Percentiles rank a stretch among this genome's conserved stretches.
Evolutionary conservation across 2,888 invertebrate genomes (phyloP).

Genomic region (Apoda limacodes): DNA sequence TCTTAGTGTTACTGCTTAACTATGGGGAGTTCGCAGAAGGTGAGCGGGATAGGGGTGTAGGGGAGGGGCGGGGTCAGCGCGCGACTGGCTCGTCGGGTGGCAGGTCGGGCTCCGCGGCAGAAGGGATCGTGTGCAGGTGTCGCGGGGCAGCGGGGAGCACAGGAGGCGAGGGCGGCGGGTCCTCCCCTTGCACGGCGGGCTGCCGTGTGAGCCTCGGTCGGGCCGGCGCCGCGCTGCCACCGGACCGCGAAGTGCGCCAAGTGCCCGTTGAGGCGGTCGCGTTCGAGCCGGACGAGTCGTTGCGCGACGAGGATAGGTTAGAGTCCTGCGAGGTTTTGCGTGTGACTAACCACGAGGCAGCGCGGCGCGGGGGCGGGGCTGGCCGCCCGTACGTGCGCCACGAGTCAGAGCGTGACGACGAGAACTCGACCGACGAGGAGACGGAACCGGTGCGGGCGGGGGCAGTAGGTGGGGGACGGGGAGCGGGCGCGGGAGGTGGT

Average conservation of each 20-base stretch:
- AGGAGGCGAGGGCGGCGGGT: conserved; percentile 70
- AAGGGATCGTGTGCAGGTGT: conserved; percentile 48
- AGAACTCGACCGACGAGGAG: conserved; percentile 91
- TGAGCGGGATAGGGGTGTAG: conserved; percentile 13
- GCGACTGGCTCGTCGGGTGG: conserved; percentile 35
- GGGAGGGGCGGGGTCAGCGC: conserved; percentile 24
- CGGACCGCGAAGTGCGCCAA: conserved; percentile 89
- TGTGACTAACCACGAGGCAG: conserved; percentile 91
- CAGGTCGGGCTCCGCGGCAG: conserved; percentile 48
- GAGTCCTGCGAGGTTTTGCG: conserved; percentile 94
- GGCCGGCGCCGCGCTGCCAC: conserved; percentile 79
- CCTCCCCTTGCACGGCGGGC: conserved; percentile 83
- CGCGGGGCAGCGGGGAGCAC: conserved; percentile 34
- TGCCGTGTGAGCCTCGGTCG: conserved; percentile 73
- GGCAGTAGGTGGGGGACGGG: conserved; percentile 39
- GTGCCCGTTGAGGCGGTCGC: conserved; percentile 92
- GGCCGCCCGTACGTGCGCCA: conserved; percentile 85
- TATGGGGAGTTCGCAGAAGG: conserved; percentile 4
- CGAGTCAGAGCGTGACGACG: conserved; percentile 73
- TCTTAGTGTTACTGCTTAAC: no score
- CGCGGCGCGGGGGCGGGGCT: conserved; percentile 83
- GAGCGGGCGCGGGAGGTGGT: conserved; percentile 31
- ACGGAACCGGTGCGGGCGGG: conserved; percentile 49
- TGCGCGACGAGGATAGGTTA: conserved; percentile 88
- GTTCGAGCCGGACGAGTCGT: conserved; percentile 90